A percentile compares a stretch with the other conserved stretches of the same genome.
Evolutionary conservation across 2,888 invertebrate genomes (phyloP).

Genomic region (Nymphalis urticae): DNA sequence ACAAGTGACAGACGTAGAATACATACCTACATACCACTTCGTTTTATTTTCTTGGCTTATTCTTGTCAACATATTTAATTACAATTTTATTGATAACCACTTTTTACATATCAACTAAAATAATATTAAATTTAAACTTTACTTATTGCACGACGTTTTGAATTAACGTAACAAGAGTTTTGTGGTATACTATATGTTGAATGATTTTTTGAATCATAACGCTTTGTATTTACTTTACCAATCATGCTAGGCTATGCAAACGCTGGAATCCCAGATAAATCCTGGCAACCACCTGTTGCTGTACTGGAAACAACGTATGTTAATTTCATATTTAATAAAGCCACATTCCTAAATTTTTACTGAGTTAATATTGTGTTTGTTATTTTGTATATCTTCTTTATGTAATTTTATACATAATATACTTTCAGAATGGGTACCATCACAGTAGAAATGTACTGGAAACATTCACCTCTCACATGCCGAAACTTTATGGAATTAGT

Average conservation of each 20-base stretch:
- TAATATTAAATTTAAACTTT: too few species aligned
- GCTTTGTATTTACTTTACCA: background rate
- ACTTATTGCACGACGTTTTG: too few species aligned
- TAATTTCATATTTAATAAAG: background rate
- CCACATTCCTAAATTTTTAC: too few species aligned
- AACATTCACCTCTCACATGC: constrained; percentile 98
- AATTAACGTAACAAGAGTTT: too few species aligned
- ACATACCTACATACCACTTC: too few species aligned
- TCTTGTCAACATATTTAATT: too few species aligned
- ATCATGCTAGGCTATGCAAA: constrained; percentile 78
- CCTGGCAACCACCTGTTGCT: constrained; percentile 93
- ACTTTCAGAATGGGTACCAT: constrained; percentile 94
- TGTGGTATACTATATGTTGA: too few species aligned
- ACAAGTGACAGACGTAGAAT: too few species aligned
- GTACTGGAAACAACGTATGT: constrained; percentile 90
- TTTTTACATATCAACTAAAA: too few species aligned
- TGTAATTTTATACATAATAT: background rate
- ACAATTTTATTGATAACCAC: too few species aligned
- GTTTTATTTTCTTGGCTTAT: too few species aligned
- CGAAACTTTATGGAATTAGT: constrained; percentile 98
- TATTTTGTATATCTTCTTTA: background rate
- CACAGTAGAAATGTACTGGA: constrained; percentile 97
- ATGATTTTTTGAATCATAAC: too few species aligned
- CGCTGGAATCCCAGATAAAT: constrained; percentile 91
- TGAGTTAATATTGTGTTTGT: background rate